Conservation (phyloP, 2,113 vertebrate genomes). For the Python bivittatus region DNA sequence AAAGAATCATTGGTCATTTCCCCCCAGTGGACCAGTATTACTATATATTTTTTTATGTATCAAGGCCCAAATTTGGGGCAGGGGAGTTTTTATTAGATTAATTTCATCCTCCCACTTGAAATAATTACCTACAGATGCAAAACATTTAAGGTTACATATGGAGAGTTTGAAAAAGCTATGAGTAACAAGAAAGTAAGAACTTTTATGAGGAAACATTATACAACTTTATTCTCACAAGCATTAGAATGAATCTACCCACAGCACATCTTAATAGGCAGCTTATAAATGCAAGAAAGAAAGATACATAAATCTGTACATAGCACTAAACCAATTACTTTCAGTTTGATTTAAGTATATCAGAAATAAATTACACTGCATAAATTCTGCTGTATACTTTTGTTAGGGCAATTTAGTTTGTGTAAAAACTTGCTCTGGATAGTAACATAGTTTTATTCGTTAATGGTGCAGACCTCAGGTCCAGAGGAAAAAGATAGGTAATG, state of each 20-base stretch:
- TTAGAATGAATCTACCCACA: too few relatives aligned
- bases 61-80: background rate
- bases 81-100: background rate
- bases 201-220: background rate
- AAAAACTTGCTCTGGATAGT: background rate
- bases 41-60: background rate
- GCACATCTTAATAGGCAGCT: too few relatives aligned
- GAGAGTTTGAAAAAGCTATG: background rate
- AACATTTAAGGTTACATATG: background rate
- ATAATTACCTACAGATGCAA: background rate
- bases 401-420: background rate
- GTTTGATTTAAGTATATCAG: background rate
- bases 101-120: background rate
- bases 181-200: background rate
- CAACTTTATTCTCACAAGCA: background rate
- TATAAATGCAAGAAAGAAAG: too few relatives aligned
- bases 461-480: too few relatives aligned
- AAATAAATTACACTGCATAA: slow-evolving; percentile 30
- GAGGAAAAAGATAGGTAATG: too few relatives aligned
- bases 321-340: slow-evolving; percentile 11
- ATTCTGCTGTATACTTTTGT: background rate
- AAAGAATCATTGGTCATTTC: background rate
- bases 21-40: background rate
- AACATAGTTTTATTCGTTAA: background rate
- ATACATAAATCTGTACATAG: fast-evolving